Evolutionary conservation across 2,113 vertebrate genomes (phyloP).

Genomic region (Forbesichthys papilliferus): DNA sequence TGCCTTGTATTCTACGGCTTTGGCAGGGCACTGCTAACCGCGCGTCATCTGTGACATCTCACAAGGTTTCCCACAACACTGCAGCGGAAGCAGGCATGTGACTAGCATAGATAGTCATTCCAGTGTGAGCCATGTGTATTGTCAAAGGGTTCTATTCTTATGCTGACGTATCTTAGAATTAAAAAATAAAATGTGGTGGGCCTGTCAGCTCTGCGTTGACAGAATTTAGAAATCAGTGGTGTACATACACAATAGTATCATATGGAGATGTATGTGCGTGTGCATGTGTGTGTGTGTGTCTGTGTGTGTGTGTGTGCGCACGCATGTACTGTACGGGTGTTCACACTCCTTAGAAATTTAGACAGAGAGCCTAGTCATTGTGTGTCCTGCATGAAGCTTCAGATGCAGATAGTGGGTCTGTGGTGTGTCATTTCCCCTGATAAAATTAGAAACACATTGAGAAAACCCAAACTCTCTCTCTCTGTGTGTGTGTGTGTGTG

Average conservation of each 20-base stretch:
- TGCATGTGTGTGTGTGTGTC: conserved; percentile 9
- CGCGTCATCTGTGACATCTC: conserved; percentile 1
- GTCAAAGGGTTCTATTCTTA: conserved; percentile 44
- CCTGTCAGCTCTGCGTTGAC: conserved; percentile 21
- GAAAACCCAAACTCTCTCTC: conserved; percentile 15
- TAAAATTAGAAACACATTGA: conserved; percentile 76
- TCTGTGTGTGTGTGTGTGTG: conserved; percentile 13
- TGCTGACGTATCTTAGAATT: conserved; percentile 23
- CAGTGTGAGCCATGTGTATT: conserved; percentile 27
- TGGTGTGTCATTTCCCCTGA: conserved; percentile 62
- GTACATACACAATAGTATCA: conserved; percentile 3
- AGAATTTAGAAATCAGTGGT: conserved; percentile 25
- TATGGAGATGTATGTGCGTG: conserved; percentile 21
- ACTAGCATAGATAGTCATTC: conserved; percentile 35
- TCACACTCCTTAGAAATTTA: conserved; percentile 39
- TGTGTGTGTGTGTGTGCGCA: conserved; percentile 1
- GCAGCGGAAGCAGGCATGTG: conserved; percentile 20
- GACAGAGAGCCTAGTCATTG: conserved; percentile 57
- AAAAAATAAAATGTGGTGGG: conserved; percentile 40
- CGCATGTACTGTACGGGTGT: background rate
- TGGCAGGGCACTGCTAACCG: conserved; percentile 5
- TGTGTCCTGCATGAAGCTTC: conserved; percentile 32
- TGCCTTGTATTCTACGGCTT: background rate
- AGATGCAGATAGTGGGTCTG: conserved; percentile 66
- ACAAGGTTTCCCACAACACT: conserved; percentile 25